Conservation (phyloP, 1,140 invertebrate species). For the Camponotus floridanus region DNA sequence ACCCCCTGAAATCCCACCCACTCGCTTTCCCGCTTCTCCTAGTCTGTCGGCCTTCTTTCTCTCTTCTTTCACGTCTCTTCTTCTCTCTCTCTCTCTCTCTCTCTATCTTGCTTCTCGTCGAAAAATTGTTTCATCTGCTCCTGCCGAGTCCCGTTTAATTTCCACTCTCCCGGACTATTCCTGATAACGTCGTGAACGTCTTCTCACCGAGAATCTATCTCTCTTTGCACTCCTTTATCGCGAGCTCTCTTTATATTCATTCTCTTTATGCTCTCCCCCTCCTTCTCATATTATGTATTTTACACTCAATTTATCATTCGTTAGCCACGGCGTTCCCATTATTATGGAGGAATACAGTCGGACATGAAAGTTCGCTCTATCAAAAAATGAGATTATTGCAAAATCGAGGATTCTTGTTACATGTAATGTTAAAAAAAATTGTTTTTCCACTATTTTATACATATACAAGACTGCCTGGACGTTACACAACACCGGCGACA, state of each 20-base stretch:
- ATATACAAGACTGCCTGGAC: background rate
- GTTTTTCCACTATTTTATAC: background rate
- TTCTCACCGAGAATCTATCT: conserved; percentile 42
- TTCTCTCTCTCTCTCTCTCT: conserved; percentile 12
- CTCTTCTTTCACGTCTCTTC: background rate
- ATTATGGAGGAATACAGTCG: background rate
- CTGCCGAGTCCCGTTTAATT: conserved; percentile 67
- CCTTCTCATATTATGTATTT: conserved; percentile 18
- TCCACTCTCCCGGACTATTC: conserved; percentile 58
- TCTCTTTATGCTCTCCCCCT: background rate
- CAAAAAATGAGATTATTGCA: background rate
- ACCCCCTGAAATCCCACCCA: conserved; percentile 71
- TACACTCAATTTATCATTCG: background rate
- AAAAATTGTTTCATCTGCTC: conserved; percentile 73
- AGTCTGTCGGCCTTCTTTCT: background rate
- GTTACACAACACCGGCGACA: background rate
- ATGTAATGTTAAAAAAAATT: background rate
- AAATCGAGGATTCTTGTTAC: background rate
- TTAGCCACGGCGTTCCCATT: background rate
- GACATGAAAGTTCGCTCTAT: background rate
- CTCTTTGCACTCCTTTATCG: conserved; percentile 42
- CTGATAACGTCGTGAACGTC: conserved; percentile 51
- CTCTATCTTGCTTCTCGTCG: conserved; percentile 35
- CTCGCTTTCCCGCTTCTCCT: conserved; percentile 49
- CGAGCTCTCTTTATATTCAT: background rate